Base-by-base conservation (phyloP, 2,113 vertebrate genomes). In the Herpetotheres cachinnans region DNA sequence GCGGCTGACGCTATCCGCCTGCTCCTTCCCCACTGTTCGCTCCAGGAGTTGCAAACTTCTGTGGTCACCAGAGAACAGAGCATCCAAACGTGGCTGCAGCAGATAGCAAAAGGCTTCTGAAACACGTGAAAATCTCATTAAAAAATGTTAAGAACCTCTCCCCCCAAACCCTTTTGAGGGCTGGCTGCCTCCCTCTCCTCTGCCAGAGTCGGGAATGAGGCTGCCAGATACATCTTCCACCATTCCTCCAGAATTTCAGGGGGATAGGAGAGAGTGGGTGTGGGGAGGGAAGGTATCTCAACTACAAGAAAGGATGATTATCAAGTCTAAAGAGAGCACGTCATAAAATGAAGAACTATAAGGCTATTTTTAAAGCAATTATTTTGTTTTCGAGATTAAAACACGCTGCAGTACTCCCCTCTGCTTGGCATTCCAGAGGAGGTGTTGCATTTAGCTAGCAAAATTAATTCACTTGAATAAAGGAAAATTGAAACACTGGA, bases 361-460 rank as follows among this genome's bases (percentile, higher is more conserved):
- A 59, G 89, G 52, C 65, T 91, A 93, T 81, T 96, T 97, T 93
- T 95, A 94, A 89, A 93, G 78, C 82, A 88, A 85, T 94, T 95
- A 80, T 66, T 95, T 93, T 95, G 94, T 94, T 94, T 95, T 84
- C 16, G 1, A 77, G 81, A 59, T 32, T 34, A 95, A 94, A 96
- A 92, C 49, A 29, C 80, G 96, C 96, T 72, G 73, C 93, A 94
- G 91, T 66, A 52, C 82, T 93, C 89, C 93, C 94, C 82, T 94
- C 89, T 50, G 70, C 94, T 42, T 77, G 78, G 58, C 84, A 80
- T 91, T 85, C 91, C 91, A 82, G 84, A 76, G 86, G 94, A 95
- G 89, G 81, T 85, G 93, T 65, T 76, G 81, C 62, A 30, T 54
- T 85, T 29, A 84, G 66, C 83, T 66, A 29, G 93, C 52, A 58